These are phyloP conservation scores for Athalia cordata DNA, from an alignment of 2,888 invertebrate species.

Conservation along the genomic window DNA sequence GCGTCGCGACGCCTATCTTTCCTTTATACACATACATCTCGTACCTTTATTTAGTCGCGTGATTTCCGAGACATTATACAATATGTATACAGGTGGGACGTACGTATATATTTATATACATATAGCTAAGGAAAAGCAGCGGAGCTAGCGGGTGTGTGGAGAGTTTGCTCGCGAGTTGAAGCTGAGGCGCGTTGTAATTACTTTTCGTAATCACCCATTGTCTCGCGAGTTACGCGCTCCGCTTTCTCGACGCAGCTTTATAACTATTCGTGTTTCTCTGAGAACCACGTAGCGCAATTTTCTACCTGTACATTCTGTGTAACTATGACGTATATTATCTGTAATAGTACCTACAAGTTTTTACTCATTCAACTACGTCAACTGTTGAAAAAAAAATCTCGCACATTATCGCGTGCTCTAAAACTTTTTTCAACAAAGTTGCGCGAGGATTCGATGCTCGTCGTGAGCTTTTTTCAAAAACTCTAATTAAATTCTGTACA, in stretches of 20 bases:
- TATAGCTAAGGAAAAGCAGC: background rate
- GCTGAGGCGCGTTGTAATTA: slow-evolving; percentile 20
- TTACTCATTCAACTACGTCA: background rate
- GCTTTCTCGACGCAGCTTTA: slow-evolving; percentile 12
- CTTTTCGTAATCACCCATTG: slow-evolving; percentile 43
- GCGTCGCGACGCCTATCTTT: slow-evolving; percentile 6
- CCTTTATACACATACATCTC: slow-evolving; percentile 1
- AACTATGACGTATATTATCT: no score
- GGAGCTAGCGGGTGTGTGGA: no score
- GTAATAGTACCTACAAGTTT: background rate
- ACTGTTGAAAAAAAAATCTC: background rate
- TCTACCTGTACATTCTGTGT: background rate
- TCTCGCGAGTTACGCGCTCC: slow-evolving; percentile 21
- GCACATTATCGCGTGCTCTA: no score
- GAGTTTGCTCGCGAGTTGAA: background rate
- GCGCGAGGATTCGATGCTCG: no score
- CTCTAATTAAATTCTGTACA: no score
- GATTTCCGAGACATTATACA: slow-evolving; percentile 2
- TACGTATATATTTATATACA: background rate
- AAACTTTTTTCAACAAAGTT: no score
- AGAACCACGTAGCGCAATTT: slow-evolving; percentile 17
- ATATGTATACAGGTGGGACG: no score
- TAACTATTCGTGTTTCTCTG: background rate
- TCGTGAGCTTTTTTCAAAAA: no score
- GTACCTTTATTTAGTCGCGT: slow-evolving; percentile 19